These are phyloP conservation scores for Cryptosula pallasiana DNA, from an alignment of 2,888 invertebrate species.

Conservation along the genomic window DNA sequence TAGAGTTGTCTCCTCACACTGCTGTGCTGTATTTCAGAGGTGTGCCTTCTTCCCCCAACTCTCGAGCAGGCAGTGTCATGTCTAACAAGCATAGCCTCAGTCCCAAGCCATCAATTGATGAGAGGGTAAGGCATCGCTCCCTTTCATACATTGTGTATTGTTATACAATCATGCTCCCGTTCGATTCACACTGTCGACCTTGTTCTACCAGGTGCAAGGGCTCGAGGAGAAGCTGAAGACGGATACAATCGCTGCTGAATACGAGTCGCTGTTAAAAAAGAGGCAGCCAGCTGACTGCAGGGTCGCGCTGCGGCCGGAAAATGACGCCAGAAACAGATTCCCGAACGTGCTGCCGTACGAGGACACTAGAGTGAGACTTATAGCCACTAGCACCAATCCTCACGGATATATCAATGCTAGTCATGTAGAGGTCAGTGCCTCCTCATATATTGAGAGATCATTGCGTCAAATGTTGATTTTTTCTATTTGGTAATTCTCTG, in stretches of 20 bases:
- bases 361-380: constrained; percentile 76
- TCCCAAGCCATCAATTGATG: constrained; percentile 7
- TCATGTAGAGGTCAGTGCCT: constrained; percentile 81
- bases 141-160: no score
- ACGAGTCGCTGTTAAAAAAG: constrained; percentile 75
- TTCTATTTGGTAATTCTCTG: no score
- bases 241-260: constrained; percentile 66
- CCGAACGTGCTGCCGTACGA: constrained; percentile 81
- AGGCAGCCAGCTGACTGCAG: constrained; percentile 54
- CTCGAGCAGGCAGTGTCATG: background rate
- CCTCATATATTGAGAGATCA: no score
- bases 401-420: constrained; percentile 89
- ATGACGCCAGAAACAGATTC: constrained; percentile 58
- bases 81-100: background rate
- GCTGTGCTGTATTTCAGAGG: background rate
- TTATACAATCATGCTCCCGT: no score
- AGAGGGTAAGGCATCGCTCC: no score
- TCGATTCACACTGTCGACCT: no score
- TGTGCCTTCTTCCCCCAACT: background rate
- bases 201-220: constrained; percentile 23
- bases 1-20: no score
- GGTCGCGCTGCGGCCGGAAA: constrained; percentile 67
- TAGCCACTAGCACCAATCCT: constrained; percentile 75
- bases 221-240: constrained; percentile 67
- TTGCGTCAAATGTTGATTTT: no score